Conservation (phyloP, 2,797 vertebrate species). For the Halcyon leucocephala region DNA sequence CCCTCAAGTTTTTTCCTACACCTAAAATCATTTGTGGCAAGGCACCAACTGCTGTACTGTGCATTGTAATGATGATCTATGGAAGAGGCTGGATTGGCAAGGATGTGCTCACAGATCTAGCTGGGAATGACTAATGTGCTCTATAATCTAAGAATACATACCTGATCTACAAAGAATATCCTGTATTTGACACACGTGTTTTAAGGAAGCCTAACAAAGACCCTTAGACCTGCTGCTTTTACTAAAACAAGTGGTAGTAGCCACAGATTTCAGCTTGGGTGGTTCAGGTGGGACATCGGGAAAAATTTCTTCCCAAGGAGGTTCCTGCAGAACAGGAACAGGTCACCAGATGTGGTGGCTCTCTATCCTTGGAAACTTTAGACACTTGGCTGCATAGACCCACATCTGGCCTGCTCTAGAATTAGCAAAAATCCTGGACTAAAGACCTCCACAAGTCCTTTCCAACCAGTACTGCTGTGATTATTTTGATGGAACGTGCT, state of each 20-base stretch:
- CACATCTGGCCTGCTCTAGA: not conserved
- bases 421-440: not conserved
- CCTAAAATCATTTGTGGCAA: not conserved
- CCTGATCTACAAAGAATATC: not conserved
- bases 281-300: not conserved
- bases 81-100: not conserved
- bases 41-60: not conserved
- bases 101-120: not conserved
- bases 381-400: not conserved
- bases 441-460: not conserved
- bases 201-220: not conserved
- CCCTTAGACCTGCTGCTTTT: not conserved
- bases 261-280: not conserved
- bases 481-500: not conserved
- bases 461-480: not conserved
- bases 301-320: not conserved
- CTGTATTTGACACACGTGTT: not conserved
- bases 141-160: not conserved
- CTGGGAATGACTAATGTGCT: not conserved
- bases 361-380: not conserved
- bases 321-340: not conserved
- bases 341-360: not conserved
- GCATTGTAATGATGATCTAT: accelerated
- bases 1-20: not conserved
- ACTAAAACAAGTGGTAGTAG: not conserved